Evolutionary conservation across 2,888 invertebrate species (phyloP).

Genomic region (Oscheius onirici): DNA sequence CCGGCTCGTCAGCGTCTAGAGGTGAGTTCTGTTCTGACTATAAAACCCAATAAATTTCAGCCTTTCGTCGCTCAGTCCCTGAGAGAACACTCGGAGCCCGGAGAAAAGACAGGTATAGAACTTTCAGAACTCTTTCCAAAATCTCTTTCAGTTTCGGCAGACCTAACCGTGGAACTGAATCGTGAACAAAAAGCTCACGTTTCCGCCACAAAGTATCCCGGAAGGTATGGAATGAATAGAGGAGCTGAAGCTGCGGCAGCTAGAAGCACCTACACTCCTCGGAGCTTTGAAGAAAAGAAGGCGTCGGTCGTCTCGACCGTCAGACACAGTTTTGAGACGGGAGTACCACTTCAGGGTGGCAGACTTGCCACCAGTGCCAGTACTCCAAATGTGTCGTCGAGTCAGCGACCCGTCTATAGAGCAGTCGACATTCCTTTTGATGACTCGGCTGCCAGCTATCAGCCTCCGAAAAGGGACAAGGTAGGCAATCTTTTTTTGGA

Average conservation of each 20-base stretch:
- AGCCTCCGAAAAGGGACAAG: conserved; percentile 36
- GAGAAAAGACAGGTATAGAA: conserved; percentile 17
- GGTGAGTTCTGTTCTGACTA: conserved; percentile 5
- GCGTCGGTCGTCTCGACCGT: conserved; percentile 2
- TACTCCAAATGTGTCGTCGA: conserved; percentile 23
- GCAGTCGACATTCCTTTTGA: conserved; percentile 59
- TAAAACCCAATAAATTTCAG: conserved; percentile 27
- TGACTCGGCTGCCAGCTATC: conserved; percentile 46
- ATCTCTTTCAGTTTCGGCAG: conserved; percentile 32
- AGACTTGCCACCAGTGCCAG: conserved; percentile 24
- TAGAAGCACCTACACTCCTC: background rate
- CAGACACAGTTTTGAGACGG: conserved; percentile 3
- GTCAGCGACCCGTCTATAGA: conserved; percentile 39
- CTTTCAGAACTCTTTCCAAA: no score
- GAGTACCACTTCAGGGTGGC: background rate
- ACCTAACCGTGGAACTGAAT: conserved; percentile 53
- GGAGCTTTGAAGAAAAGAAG: conserved; percentile 2
- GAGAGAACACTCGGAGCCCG: conserved; percentile 9
- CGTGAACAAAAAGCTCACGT: conserved; percentile 56
- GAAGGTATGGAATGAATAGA: background rate
- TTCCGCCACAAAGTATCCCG: conserved; percentile 48
- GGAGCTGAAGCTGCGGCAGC: conserved; percentile 1
- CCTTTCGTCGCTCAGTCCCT: conserved; percentile 32
- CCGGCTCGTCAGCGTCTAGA: conserved; percentile 10
- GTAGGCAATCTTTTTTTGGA: background rate